Conservation (phyloP, 2,888 invertebrate genomes). For the Orthosia incerta region DNA sequence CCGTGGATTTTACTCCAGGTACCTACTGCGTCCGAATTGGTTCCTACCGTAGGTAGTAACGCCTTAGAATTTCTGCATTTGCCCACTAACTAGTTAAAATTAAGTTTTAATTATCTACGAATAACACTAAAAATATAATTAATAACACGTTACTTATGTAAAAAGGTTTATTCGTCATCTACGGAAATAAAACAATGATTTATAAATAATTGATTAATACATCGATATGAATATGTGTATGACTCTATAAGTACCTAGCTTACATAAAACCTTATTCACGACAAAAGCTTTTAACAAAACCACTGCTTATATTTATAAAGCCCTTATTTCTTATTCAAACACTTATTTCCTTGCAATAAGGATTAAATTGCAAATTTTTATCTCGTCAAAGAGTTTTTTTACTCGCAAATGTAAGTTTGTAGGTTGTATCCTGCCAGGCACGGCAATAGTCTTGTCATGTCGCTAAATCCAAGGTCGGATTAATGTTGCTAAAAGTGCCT, state of each 20-base stretch:
- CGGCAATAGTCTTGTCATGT: conserved; percentile 36
- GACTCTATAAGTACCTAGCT: conserved; percentile 11
- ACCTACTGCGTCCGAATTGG: too few relatives aligned
- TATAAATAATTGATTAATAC: background rate
- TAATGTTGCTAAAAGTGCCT: conserved; percentile 34
- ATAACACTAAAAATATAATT: background rate
- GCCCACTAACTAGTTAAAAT: too few relatives aligned
- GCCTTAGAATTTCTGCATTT: too few relatives aligned
- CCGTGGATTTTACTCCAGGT: too few relatives aligned
- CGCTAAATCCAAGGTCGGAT: conserved; percentile 40
- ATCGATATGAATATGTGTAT: background rate
- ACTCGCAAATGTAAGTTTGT: conserved; percentile 32
- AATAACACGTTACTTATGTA: background rate
- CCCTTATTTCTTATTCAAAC: conserved; percentile 6
- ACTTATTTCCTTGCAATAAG: conserved; percentile 18
- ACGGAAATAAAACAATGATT: conserved; percentile 24
- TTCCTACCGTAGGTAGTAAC: too few relatives aligned
- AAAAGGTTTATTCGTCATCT: conserved; percentile 14
- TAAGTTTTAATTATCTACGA: too few relatives aligned
- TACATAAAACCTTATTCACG: conserved; percentile 16
- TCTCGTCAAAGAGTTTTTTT: conserved; percentile 1
- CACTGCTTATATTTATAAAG: background rate
- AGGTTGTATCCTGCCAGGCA: conserved; percentile 38
- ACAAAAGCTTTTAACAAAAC: conserved; percentile 17
- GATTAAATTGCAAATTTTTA: conserved; percentile 7